A percentile compares a stretch with the other conserved stretches of the same genome.
Evolutionary conservation across 2,797 vertebrate species (phyloP).

Genomic region (Enteromius thamalakanensis): DNA sequence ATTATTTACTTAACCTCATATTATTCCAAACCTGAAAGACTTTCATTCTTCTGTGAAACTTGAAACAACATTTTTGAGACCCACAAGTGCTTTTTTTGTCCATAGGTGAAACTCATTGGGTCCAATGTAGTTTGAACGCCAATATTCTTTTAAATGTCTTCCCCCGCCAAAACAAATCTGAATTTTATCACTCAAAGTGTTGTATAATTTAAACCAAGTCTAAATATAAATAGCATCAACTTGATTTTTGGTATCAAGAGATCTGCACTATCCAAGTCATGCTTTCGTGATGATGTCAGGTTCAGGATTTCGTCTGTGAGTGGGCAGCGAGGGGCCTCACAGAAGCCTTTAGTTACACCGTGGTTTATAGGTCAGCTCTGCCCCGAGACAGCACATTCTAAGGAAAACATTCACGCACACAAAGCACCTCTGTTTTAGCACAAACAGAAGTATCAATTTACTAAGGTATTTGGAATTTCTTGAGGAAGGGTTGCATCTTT

Average conservation of each 20-base stretch:
- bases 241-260: slow-evolving; percentile 13
- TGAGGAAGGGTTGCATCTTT: neutral
- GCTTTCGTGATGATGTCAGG: slow-evolving; percentile 49
- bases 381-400: slow-evolving; percentile 22
- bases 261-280: slow-evolving; percentile 25
- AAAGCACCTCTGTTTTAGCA: slow-evolving; percentile 40
- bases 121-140: neutral
- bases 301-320: slow-evolving; percentile 44
- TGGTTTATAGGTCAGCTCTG: slow-evolving; percentile 51
- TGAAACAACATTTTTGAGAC: neutral
- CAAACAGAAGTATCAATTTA: slow-evolving; percentile 10
- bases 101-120: neutral
- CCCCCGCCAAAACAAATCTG: neutral
- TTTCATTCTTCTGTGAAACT: neutral
- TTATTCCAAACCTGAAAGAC: neutral
- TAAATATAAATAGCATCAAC: slow-evolving; percentile 12
- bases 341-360: slow-evolving; percentile 46
- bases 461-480: slow-evolving; percentile 31
- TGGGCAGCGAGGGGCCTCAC: slow-evolving; percentile 44
- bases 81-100: neutral
- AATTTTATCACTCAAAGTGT: neutral
- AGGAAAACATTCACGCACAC: slow-evolving; percentile 48
- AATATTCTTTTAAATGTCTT: neutral
- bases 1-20: neutral
- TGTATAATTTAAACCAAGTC: neutral